Evolutionary conservation across 2,888 invertebrate species (phyloP).

Genomic region (Malachius bipustulatus): DNA sequence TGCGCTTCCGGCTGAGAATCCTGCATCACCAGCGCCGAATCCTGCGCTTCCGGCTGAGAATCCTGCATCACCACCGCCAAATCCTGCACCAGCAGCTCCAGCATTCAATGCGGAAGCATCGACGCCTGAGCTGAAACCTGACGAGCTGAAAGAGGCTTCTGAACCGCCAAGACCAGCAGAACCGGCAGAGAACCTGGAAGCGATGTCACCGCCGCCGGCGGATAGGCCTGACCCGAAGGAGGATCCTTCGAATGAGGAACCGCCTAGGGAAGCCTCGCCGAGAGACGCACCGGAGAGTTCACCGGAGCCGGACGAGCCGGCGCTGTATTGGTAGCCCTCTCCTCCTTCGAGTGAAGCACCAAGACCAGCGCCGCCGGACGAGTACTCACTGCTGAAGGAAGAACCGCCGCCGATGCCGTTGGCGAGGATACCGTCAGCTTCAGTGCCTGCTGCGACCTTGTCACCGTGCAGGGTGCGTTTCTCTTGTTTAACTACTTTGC

Average conservation of each 20-base stretch:
- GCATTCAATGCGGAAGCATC: background rate
- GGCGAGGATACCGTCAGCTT: background rate
- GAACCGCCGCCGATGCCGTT: no score
- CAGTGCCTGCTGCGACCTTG: background rate
- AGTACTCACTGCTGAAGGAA: conserved; percentile 1
- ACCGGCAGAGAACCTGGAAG: background rate
- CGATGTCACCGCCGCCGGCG: background rate
- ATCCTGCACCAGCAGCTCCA: background rate
- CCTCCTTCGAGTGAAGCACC: no score
- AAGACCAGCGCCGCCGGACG: background rate
- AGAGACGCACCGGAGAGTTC: no score
- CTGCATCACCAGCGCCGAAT: background rate
- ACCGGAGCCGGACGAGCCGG: no score
- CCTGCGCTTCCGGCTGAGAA: background rate
- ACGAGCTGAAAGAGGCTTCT: background rate
- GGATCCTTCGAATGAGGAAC: conserved; percentile 1
- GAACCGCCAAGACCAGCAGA: background rate
- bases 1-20: background rate
- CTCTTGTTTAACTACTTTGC: background rate
- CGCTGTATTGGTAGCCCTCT: no score
- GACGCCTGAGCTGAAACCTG: background rate
- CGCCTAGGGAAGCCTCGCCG: background rate
- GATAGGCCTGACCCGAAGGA: background rate
- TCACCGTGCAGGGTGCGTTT: no score
- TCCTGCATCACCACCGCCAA: background rate